A percentile compares a stretch with the other conserved stretches of the same genome.
These are phyloP conservation scores for Hydrophis major DNA, from an alignment of 2,797 vertebrate genomes.

Conservation along the genomic window DNA sequence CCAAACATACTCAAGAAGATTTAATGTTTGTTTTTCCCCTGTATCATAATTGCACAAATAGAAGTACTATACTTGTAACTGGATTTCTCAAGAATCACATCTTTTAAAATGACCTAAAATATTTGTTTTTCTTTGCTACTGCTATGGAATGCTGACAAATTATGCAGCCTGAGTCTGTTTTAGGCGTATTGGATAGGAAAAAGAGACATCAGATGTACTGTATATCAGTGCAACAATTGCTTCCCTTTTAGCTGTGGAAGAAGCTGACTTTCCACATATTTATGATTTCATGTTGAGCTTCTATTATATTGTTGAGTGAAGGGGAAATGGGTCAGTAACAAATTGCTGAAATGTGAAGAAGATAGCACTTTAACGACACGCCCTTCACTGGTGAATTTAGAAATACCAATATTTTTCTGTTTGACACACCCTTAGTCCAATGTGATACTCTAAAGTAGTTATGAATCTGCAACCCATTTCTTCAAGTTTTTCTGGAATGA, in stretches of 20 bases:
- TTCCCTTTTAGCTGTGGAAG: constrained; percentile 21
- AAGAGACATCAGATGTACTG: not conserved
- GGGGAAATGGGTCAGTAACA: constrained; percentile 37
- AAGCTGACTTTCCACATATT: constrained; percentile 37
- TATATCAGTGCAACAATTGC: constrained; percentile 36
- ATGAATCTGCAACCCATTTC: not conserved
- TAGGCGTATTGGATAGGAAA: not conserved
- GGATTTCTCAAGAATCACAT: not conserved
- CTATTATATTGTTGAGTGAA: constrained; percentile 44
- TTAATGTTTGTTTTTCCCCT: not conserved
- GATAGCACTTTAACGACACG: not conserved
- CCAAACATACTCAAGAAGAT: not conserved
- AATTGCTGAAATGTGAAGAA: constrained; percentile 18
- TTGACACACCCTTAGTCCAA: not conserved
- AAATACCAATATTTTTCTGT: constrained; percentile 3
- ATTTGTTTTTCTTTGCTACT: constrained; percentile 41
- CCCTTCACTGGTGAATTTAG: constrained; percentile 12
- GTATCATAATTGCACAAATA: not conserved
- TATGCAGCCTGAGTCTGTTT: not conserved
- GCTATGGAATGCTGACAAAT: constrained; percentile 46
- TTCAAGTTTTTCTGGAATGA: not conserved
- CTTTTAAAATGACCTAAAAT: constrained; percentile 32
- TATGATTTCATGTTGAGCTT: constrained; percentile 28
- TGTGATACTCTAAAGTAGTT: not conserved
- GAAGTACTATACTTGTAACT: constrained; percentile 22